Percentiles rank a stretch among this genome's conserved stretches.
phyloP scores from a whole-genome alignment of 2,797 vertebrate genomes.

The Centroberyx gerrardi region DNA sequence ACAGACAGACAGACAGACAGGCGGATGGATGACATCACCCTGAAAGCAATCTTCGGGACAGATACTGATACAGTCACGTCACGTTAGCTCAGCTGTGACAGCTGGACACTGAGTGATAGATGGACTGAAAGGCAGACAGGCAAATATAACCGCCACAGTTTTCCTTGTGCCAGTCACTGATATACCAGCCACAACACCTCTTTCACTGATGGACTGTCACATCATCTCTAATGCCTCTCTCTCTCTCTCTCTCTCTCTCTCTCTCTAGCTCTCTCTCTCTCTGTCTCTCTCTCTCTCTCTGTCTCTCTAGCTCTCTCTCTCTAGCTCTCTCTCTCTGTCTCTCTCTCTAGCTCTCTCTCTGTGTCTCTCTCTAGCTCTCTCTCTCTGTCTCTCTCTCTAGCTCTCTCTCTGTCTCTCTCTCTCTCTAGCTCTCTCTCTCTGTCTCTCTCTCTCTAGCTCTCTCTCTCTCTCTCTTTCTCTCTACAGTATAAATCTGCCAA shows the following conservation, averaged over 20 bases:
- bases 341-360: no score
- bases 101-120: constrained; percentile 63
- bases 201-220: constrained; percentile 53
- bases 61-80: constrained; percentile 64
- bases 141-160: constrained; percentile 69
- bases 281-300: neutral
- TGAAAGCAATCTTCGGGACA: constrained; percentile 56
- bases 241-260: constrained; percentile 11
- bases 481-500: no score
- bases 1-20: constrained; percentile 1
- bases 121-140: constrained; percentile 55
- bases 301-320: neutral
- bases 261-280: neutral
- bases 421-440: no score
- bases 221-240: neutral
- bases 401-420: no score
- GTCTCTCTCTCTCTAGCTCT: no score
- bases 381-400: no score
- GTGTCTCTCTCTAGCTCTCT: no score
- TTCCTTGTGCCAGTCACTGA: constrained; percentile 69
- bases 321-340: no score
- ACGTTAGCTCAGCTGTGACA: constrained; percentile 70
- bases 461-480: no score
- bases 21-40: constrained; percentile 75
- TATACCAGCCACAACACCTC: constrained; percentile 65